These are phyloP conservation scores for Rhabditoides inermis DNA, from an alignment of 2,888 invertebrate genomes.

Conservation along the genomic window DNA sequence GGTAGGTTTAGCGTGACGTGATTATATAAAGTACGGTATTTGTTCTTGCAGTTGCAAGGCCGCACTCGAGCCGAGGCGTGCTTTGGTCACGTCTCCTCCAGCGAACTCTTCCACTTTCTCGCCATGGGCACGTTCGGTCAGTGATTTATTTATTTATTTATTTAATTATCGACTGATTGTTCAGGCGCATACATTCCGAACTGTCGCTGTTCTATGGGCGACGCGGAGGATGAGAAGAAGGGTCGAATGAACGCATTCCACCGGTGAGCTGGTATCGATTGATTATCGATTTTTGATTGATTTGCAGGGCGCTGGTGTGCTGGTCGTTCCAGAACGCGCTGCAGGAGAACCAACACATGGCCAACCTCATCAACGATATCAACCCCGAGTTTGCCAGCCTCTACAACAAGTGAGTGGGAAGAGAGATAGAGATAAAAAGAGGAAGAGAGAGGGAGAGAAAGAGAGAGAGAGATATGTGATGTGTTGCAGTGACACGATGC, in stretches of 20 bases:
- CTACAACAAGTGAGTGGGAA: conserved; percentile 28
- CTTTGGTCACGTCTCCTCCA: conserved; percentile 65
- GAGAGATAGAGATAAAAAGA: too few relatives aligned
- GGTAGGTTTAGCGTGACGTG: not conserved
- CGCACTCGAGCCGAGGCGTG: conserved; percentile 20
- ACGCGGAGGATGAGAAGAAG: not conserved
- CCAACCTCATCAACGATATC: conserved; percentile 38
- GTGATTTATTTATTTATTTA: not conserved
- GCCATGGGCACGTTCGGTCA: conserved; percentile 66
- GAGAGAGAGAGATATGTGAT: too few relatives aligned
- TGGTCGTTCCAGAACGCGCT: conserved; percentile 61
- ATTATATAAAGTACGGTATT: too few relatives aligned
- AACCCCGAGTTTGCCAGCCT: conserved; percentile 58
- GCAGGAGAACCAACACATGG: conserved; percentile 36
- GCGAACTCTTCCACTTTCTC: conserved; percentile 69
- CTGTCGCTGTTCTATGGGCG: conserved; percentile 6
- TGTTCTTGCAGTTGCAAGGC: conserved; percentile 12
- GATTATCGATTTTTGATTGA: not conserved
- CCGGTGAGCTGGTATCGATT: too few relatives aligned
- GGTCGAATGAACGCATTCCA: conserved; percentile 60
- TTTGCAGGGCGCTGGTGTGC: conserved; percentile 58
- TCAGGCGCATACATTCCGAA: conserved; percentile 5
- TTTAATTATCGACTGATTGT: too few relatives aligned
- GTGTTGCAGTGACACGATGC: conserved; percentile 7
- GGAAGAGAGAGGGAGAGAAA: too few relatives aligned